phyloP scores from a whole-genome alignment of 2,113 vertebrate genomes.

The Paramisgurnus dabryanus region DNA sequence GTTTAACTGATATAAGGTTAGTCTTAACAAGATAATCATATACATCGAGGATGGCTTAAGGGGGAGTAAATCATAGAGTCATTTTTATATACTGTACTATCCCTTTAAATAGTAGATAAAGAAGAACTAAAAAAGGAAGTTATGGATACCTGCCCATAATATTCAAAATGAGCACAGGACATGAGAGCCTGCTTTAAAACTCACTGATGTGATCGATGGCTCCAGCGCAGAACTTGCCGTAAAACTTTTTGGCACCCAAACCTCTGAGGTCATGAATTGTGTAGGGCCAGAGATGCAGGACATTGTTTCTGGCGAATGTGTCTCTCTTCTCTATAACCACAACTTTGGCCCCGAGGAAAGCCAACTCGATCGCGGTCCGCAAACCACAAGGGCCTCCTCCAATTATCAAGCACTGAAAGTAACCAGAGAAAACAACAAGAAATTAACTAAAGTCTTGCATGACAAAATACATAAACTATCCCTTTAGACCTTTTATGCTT shows the following conservation, averaged over 20 bases:
- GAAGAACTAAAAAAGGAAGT: too few species aligned
- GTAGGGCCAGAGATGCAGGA: constrained; percentile 96
- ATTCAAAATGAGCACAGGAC: background rate
- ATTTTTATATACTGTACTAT: too few species aligned
- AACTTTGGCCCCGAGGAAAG: constrained; percentile 92
- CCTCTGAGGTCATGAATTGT: constrained; percentile 95
- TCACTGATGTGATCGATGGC: constrained; percentile 98
- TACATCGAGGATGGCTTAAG: too few species aligned
- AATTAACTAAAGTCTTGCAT: background rate
- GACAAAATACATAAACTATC: too few species aligned
- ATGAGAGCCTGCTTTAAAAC: constrained; percentile 59
- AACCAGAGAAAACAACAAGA: background rate
- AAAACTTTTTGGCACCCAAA: constrained; percentile 96
- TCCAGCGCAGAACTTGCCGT: constrained; percentile 96
- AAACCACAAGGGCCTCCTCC: constrained; percentile 95
- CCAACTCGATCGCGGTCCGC: constrained; percentile 92
- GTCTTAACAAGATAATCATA: too few species aligned
- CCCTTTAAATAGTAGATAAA: too few species aligned
- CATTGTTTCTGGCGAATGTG: constrained; percentile 95
- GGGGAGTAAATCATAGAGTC: too few species aligned
- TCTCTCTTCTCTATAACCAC: constrained; percentile 94
- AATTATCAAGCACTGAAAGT: constrained; percentile 88
- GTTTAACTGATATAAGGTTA: too few species aligned
- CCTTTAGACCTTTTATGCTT: background rate
- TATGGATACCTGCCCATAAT: background rate